Base-by-base conservation (phyloP, 2,797 vertebrate species). In the Botia kubotai region DNA sequence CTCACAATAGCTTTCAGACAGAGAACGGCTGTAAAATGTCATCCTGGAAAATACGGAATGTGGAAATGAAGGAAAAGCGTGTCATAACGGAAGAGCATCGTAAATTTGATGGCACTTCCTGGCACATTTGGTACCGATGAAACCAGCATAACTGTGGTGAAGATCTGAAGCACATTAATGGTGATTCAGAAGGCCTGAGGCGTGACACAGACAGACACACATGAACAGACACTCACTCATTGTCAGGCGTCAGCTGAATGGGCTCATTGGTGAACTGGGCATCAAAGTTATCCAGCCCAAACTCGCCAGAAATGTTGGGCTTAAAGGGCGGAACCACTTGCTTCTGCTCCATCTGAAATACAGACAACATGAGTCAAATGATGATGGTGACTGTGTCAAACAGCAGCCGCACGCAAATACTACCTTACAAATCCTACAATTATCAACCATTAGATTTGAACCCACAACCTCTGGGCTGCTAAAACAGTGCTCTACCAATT, bases 311-410 rank as follows among this genome's bases (percentile, higher is more conserved):
- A 93, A 99, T 99, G 92, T 99, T 98, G 86, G 98, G 98, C 89
- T 99, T 99, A 90, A 99, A 99, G 0, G 98, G 98, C 86, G 98
- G 98, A 63, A 99, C 96, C 87, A 99, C 97, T 90, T 99, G 98
- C 83, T 97, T 99, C 88, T 99, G 98, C 87, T 98, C 97, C 97
- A 99, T 96, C 98, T 99, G 92, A 63, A 94, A 93, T 83, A 92
- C 60, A 92, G 39, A 73, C 14, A 55, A 53, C 48, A 57, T 33
- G 60, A 55, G 71, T 73, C 70, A 74, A 66, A 48, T 29, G 73
- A 73, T 2, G 13, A 78, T 53, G 77, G 29, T 17, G 53, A 50
- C 16, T 33, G 39, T 71, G 57, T 78, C 76, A 14, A 29, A 21
- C 19, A 66, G 26, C 12, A 66, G 46, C 36, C 48, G 21, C 43